Evolutionary conservation across 2,113 vertebrate genomes (phyloP).

Genomic region (Phodopus roborovskii): DNA sequence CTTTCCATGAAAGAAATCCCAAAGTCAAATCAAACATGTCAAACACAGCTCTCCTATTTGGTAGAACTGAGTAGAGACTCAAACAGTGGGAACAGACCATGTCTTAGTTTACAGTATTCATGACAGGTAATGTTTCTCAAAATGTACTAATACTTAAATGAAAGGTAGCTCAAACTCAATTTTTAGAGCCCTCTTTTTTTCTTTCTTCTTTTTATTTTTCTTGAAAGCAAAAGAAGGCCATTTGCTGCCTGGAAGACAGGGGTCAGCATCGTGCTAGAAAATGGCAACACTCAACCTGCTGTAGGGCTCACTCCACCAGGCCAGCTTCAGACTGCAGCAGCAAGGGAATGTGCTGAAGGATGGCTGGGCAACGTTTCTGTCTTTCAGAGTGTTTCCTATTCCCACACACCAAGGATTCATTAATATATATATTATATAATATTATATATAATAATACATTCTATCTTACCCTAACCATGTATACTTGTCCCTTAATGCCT

Average conservation of each 20-base stretch:
- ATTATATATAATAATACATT: slow-evolving; percentile 78
- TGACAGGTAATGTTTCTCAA: slow-evolving; percentile 70
- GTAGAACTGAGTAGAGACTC: slow-evolving; percentile 66
- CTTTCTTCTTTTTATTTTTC: neutral
- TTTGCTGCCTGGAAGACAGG: slow-evolving; percentile 50
- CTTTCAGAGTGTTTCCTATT: slow-evolving; percentile 75
- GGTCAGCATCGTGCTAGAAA: slow-evolving; percentile 41
- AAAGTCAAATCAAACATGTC: slow-evolving; percentile 66
- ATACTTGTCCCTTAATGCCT: slow-evolving; percentile 79
- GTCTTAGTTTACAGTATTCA: slow-evolving; percentile 66
- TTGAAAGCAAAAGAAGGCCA: slow-evolving; percentile 56
- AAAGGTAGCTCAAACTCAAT: slow-evolving; percentile 9
- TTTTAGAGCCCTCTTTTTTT: neutral
- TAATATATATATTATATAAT: slow-evolving; percentile 56
- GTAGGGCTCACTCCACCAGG: neutral
- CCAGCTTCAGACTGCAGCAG: neutral
- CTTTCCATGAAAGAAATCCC: slow-evolving; percentile 66
- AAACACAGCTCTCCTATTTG: slow-evolving; percentile 64
- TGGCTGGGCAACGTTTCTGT: slow-evolving; percentile 62
- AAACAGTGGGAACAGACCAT: slow-evolving; percentile 49
- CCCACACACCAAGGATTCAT: slow-evolving; percentile 73
- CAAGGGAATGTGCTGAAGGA: slow-evolving; percentile 56
- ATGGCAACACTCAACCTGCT: slow-evolving; percentile 22
- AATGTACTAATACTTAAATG: slow-evolving; percentile 51
- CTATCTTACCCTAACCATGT: slow-evolving; percentile 81